Evolutionary conservation across 2,888 invertebrate species (phyloP).

Genomic region (Fragum fragum): DNA sequence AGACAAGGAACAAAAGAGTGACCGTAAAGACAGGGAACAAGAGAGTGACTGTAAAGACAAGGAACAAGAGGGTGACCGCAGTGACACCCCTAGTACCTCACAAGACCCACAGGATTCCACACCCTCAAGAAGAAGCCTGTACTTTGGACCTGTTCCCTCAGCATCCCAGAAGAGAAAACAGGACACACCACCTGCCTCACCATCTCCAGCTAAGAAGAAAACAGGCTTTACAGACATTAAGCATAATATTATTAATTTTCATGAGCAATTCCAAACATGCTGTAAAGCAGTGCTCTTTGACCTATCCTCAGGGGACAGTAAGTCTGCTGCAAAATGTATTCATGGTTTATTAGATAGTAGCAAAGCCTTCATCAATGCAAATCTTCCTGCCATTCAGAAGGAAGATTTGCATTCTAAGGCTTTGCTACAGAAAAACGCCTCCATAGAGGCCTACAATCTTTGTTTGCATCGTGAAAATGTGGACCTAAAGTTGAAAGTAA

Average conservation of each 20-base stretch:
- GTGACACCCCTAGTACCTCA: slow-evolving; percentile 1
- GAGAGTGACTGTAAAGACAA: neutral
- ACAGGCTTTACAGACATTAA: slow-evolving; percentile 1
- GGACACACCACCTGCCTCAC: slow-evolving; percentile 2
- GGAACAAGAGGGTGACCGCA: neutral
- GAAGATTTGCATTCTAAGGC: slow-evolving; percentile 1
- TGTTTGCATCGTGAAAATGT: neutral
- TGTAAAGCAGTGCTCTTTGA: slow-evolving; percentile 2
- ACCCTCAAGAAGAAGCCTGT: neutral
- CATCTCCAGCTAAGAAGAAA: neutral
- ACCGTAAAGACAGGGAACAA: neutral
- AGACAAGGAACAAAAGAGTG: neutral
- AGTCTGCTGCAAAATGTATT: neutral
- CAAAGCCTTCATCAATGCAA: neutral
- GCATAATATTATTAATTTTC: neutral
- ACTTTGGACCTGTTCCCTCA: slow-evolving; percentile 1
- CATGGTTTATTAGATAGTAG: neutral
- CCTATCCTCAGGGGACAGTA: neutral
- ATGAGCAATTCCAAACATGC: neutral
- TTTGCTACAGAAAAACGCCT: slow-evolving; percentile 1
- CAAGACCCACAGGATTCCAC: neutral
- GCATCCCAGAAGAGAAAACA: neutral
- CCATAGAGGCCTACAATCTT: neutral
- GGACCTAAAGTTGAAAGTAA: neutral
- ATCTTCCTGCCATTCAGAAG: neutral